phyloP scores from a whole-genome alignment of 2,888 invertebrate genomes.

The Philonicus albiceps region DNA sequence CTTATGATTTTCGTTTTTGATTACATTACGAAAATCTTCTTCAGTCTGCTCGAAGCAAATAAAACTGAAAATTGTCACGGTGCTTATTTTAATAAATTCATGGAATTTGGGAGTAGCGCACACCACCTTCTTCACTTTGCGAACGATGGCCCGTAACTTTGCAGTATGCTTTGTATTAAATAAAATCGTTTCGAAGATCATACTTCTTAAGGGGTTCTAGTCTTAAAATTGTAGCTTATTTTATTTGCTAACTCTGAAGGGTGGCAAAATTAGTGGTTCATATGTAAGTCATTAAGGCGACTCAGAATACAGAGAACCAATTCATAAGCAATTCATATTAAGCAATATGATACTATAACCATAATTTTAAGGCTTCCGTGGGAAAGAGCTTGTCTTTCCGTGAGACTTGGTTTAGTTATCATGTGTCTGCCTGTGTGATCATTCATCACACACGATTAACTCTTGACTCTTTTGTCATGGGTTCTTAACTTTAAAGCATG shows the following conservation, averaged over 20 bases:
- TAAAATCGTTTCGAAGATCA: background rate
- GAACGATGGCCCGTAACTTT: background rate
- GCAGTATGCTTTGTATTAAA: background rate
- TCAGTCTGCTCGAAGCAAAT: background rate
- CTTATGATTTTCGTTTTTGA: conserved; percentile 26
- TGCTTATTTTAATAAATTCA: conserved; percentile 20
- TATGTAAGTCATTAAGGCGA: background rate
- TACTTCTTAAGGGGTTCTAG: background rate
- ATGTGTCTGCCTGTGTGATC: too few relatives aligned
- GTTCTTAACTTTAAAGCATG: too few relatives aligned
- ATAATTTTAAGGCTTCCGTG: too few relatives aligned
- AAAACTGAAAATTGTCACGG: background rate
- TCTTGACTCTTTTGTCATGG: too few relatives aligned
- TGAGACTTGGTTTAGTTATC: too few relatives aligned
- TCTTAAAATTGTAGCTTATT: background rate
- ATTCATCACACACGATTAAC: too few relatives aligned
- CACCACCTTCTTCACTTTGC: background rate
- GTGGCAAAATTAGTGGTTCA: background rate
- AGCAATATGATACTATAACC: too few relatives aligned
- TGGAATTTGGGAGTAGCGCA: background rate
- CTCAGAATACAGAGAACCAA: too few relatives aligned
- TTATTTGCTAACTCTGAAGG: background rate
- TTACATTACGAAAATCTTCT: conserved; percentile 5
- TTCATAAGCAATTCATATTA: too few relatives aligned
- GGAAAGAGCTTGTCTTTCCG: too few relatives aligned